Evolutionary conservation across 2,113 vertebrate species (phyloP).

Genomic region (Microcebus murinus): DNA sequence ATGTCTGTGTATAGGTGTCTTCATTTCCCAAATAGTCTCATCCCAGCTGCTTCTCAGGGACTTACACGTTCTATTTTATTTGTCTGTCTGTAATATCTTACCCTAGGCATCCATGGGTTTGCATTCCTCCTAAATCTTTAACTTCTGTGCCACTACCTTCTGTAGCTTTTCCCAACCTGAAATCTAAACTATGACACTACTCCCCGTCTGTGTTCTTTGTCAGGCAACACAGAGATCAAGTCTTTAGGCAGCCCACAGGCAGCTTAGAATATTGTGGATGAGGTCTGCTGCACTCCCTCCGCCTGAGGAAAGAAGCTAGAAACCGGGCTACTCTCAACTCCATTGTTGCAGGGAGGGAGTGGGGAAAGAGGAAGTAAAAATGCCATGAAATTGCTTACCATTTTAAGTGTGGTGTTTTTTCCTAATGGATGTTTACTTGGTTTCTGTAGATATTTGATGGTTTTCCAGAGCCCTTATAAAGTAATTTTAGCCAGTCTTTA

Average conservation of each 20-base stretch:
- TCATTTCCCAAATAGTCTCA: not conserved
- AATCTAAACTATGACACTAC: not conserved
- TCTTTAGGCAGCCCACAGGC: not conserved
- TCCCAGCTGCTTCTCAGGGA: not conserved
- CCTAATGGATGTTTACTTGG: not conserved
- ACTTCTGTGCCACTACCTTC: not conserved
- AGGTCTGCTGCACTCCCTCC: not conserved
- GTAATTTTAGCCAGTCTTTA: not conserved
- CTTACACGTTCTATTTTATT: not conserved
- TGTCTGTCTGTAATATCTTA: not conserved
- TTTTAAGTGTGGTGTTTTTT: not conserved
- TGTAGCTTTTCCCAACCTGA: too few species aligned
- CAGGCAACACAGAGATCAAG: not conserved
- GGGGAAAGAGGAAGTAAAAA: not conserved
- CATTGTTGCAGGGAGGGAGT: not conserved
- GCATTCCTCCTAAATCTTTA: not conserved
- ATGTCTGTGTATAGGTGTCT: too few species aligned
- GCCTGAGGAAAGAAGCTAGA: not conserved
- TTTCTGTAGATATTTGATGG: not conserved
- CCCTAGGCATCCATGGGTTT: not conserved
- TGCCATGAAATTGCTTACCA: too few species aligned
- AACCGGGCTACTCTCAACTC: not conserved
- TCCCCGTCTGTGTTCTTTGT: not conserved
- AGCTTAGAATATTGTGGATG: not conserved
- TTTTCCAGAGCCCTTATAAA: not conserved